These are phyloP conservation scores for Heteronetta atricapilla DNA, from an alignment of 2,113 vertebrate genomes.

Conservation along the genomic window DNA sequence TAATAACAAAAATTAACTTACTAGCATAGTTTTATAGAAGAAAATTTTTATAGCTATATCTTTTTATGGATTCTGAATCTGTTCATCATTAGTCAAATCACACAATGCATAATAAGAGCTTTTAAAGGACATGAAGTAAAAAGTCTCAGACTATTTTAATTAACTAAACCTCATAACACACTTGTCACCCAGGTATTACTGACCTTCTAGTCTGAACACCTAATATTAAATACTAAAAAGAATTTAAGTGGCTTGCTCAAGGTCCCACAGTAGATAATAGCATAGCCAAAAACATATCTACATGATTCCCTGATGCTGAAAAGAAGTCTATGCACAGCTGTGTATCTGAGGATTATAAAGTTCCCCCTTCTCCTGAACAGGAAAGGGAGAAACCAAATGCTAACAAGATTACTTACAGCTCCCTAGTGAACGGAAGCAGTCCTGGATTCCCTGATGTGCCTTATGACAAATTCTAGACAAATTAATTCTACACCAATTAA, in stretches of 20 bases:
- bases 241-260: background rate
- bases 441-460: background rate
- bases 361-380: background rate
- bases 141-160: background rate
- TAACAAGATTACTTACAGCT: background rate
- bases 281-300: background rate
- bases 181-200: background rate
- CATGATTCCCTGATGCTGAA: background rate
- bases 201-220: background rate
- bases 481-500: too few species aligned
- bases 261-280: background rate
- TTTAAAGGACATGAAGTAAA: background rate
- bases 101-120: background rate
- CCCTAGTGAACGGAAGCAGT: background rate
- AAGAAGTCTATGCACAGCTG: background rate
- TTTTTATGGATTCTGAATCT: background rate
- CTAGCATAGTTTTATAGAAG: background rate
- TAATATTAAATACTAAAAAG: background rate
- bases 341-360: background rate
- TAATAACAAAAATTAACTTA: background rate
- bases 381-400: background rate
- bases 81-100: background rate
- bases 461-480: background rate
- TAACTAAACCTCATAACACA: background rate
- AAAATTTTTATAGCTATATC: background rate